A percentile compares a stretch with the other conserved stretches of the same genome.
phyloP scores from a whole-genome alignment of 2,113 vertebrate genomes.

The Climacteris rufus region DNA sequence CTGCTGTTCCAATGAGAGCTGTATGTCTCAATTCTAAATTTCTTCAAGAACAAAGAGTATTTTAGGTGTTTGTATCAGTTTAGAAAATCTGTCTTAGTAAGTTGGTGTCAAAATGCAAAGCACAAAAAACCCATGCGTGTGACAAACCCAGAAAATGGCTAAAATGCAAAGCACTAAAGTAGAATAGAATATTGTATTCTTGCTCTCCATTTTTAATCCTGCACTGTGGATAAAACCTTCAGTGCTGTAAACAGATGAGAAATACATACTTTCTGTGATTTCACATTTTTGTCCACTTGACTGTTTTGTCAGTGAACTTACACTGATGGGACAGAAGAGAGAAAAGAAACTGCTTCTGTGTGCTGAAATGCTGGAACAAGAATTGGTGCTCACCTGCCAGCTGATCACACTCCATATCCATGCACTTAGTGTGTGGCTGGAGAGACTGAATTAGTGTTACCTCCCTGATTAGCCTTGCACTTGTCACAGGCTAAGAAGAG shows the following conservation, averaged over 20 bases:
- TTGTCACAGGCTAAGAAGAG: not conserved
- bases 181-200: not conserved
- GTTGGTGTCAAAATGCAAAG: not conserved
- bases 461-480: not conserved
- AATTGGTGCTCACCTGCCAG: not conserved
- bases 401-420: not conserved
- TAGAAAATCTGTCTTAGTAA: not conserved
- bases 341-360: not conserved
- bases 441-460: not conserved
- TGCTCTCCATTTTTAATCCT: not conserved
- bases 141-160: not conserved
- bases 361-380: not conserved
- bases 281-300: not conserved
- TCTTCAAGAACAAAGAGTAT: not conserved
- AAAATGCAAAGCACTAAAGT: not conserved
- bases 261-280: not conserved
- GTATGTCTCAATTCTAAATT: not conserved
- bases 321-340: fast-evolving
- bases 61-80: not conserved
- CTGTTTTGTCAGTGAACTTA: not conserved
- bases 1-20: not conserved
- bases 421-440: not conserved
- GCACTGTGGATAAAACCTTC: not conserved
- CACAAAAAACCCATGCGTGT: fast-evolving
- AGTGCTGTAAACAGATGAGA: not conserved